Evolutionary conservation across 2,888 invertebrate genomes (phyloP).

Genomic region (Eucriotettix oculatus): DNA sequence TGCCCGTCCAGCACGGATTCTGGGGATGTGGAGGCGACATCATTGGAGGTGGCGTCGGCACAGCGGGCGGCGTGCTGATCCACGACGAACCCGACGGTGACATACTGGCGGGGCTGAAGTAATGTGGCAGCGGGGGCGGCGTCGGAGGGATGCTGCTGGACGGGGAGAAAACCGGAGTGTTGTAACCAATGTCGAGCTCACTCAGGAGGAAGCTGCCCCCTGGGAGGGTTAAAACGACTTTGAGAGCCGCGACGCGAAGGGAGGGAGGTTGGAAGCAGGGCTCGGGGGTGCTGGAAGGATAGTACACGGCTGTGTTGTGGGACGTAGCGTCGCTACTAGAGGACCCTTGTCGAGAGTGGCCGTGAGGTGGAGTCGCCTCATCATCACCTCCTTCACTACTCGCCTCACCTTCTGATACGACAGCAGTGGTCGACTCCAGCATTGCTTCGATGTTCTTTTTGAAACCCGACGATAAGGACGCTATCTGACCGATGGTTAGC

Average conservation of each 20-base stretch:
- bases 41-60: background rate
- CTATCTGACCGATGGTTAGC: background rate
- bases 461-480: background rate
- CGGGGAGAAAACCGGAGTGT: background rate
- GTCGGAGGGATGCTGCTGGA: background rate
- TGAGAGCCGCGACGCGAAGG: background rate
- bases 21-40: constrained; percentile 1
- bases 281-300: background rate
- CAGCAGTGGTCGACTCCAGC: too few species aligned
- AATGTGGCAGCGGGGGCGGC: background rate
- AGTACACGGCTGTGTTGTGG: constrained; percentile 18
- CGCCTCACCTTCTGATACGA: too few species aligned
- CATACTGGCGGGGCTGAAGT: background rate
- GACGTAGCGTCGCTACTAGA: constrained; percentile 37
- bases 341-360: constrained; percentile 18
- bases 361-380: constrained; percentile 19
- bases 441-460: background rate
- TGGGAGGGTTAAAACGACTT: background rate
- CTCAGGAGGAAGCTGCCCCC: constrained; percentile 13
- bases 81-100: background rate
- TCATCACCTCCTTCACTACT: background rate
- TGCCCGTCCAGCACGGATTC: constrained; percentile 33
- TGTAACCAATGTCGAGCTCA: constrained; percentile 7
- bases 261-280: background rate
- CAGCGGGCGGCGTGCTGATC: background rate